Evolutionary conservation across 92 coral and sea anemone species (phyloP), one percentile per base, ranked within the genome.

Genomic region (Pocillopora grandis): DNA sequence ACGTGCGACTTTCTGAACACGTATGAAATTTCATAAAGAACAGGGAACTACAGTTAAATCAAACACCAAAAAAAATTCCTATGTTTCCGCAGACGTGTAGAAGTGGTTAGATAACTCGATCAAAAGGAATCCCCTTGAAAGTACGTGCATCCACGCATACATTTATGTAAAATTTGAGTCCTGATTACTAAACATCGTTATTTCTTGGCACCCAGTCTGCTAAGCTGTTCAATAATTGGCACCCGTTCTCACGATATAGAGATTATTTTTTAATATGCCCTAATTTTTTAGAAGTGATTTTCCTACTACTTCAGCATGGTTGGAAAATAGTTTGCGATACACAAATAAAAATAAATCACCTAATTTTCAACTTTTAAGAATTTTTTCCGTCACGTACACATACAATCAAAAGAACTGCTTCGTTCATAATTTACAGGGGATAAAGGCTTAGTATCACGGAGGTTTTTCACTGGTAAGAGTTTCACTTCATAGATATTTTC

Each of bases 61-160:
- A 10, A 19, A 12, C 16, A 21, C 31, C 52, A 42, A 3, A 42
- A 42, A 75, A 71, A 75, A 57, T 9, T 8, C 3, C 49, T 9
- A 8, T 7, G 56, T 35, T 60, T 60, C 80, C 80, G 58, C n/a
- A 17, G 62, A 76, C 1, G 23, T 36, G 61, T 63, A 78, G 21
- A 10, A 48, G 9, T 2, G n/a, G 7, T 59, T 63, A 65, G 63
- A 20, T 42, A 42, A 3, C 36, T 60, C 37, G 58, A 12, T 78
- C 49, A 19, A 78, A 20, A 78, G 82, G 82, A 78, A 78, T 78
- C 82, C 82, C 82, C 72, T 63, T 49, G 33, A 3, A 3, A 1
- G 35, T 63, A 35, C 48, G 72, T 78, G 59, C 60, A n/a, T 19
- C 82, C 59, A 52, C 81, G 71, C 35, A 42, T 19, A 36, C 9